Evolutionary conservation across 1,140 invertebrate genomes (phyloP).

Genomic region (Homarus americanus): DNA sequence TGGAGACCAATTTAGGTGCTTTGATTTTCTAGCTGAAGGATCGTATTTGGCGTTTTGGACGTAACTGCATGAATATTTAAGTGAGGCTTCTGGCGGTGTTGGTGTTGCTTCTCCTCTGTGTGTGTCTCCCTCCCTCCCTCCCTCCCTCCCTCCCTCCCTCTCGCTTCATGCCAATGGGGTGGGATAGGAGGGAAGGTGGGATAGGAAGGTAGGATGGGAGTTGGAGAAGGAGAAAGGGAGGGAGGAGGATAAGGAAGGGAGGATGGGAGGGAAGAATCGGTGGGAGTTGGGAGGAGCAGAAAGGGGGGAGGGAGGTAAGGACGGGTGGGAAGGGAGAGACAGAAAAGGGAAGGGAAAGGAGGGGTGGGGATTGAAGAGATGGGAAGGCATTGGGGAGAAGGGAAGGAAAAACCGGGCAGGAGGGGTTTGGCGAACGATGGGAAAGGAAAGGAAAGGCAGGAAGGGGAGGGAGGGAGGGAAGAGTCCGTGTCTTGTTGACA

Average conservation of each 20-base stretch:
- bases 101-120: not conserved
- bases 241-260: not conserved
- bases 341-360: no score
- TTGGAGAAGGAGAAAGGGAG: not conserved
- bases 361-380: no score
- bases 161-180: not conserved
- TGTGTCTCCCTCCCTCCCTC: not conserved
- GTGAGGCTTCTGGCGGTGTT: not conserved
- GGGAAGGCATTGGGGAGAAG: no score
- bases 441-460: no score
- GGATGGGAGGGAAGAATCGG: not conserved
- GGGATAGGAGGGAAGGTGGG: no score
- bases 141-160: not conserved
- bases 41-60: constrained; percentile 61
- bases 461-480: no score
- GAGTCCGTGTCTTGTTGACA: no score
- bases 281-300: no score
- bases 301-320: no score
- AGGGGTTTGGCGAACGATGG: no score
- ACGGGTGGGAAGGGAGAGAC: not conserved
- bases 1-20: constrained; percentile 60
- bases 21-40: constrained; percentile 71
- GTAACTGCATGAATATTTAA: constrained; percentile 69
- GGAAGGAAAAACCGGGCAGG: no score
- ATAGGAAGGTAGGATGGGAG: not conserved